Conservation (phyloP, 2,888 invertebrate genomes). For the Clanis bilineata region DNA sequence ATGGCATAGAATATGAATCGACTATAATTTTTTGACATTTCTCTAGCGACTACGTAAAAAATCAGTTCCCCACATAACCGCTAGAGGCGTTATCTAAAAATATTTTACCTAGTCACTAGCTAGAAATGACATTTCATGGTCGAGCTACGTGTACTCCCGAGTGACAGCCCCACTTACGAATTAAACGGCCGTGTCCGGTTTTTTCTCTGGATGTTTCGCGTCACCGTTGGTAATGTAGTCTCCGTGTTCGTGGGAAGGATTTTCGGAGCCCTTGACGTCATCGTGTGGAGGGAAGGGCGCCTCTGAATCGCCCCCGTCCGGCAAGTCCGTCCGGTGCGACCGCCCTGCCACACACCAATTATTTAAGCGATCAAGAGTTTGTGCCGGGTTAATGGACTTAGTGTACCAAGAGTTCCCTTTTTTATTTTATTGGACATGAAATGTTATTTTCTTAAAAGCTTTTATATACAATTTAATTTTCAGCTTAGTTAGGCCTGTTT, state of each 20-base stretch:
- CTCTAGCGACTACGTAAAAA: too few relatives aligned
- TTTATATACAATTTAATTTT: neutral
- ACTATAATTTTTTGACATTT: too few relatives aligned
- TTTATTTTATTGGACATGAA: neutral
- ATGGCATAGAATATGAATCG: too few relatives aligned
- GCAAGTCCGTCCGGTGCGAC: conserved; percentile 83
- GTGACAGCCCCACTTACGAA: conserved; percentile 42
- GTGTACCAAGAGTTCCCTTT: neutral
- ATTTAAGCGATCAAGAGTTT: conserved; percentile 78
- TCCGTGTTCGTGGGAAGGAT: conserved; percentile 83
- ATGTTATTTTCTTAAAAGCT: neutral
- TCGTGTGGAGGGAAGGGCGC: conserved; percentile 83
- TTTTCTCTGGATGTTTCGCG: conserved; percentile 75
- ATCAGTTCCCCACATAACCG: too few relatives aligned
- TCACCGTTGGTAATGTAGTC: conserved; percentile 83
- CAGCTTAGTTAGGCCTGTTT: too few relatives aligned
- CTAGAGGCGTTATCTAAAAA: too few relatives aligned
- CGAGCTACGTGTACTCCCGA: too few relatives aligned
- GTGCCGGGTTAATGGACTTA: conserved; percentile 2
- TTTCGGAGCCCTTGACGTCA: conserved; percentile 82
- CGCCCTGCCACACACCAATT: conserved; percentile 81
- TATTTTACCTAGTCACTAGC: too few relatives aligned
- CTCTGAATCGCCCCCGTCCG: conserved; percentile 84
- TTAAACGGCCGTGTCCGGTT: conserved; percentile 79
- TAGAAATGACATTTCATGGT: too few relatives aligned